A percentile compares a stretch with the other conserved stretches of the same genome.
phyloP scores from a whole-genome alignment of 1,140 invertebrate genomes.

The Manduca sexta region DNA sequence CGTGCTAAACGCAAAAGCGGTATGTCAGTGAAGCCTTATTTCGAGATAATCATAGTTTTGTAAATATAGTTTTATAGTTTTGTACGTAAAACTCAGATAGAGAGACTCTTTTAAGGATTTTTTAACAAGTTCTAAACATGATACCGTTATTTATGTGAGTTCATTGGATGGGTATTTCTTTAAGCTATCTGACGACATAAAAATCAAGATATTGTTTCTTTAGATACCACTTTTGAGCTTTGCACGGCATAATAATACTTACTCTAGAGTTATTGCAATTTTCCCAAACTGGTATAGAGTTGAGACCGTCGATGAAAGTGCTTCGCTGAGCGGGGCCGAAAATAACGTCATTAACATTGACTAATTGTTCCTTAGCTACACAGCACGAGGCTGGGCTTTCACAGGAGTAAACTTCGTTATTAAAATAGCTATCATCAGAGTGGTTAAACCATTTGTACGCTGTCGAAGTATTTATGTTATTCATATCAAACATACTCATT shows the following conservation, averaged over 20 bases:
- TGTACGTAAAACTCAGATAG: no score
- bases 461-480: neutral
- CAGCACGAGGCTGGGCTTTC: slow-evolving; percentile 1
- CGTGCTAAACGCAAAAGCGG: no score
- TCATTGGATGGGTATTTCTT: no score
- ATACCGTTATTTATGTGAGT: no score
- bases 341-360: slow-evolving; percentile 4
- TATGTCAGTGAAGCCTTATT: no score
- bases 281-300: slow-evolving; percentile 6
- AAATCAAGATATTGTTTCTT: no score
- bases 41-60: no score
- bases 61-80: no score
- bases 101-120: no score
- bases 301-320: slow-evolving; percentile 8
- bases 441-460: neutral
- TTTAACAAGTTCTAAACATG: no score
- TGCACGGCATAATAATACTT: neutral
- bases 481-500: neutral
- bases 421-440: neutral
- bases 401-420: slow-evolving; percentile 7
- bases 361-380: slow-evolving; percentile 4
- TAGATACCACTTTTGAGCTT: no score
- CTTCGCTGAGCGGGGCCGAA: neutral
- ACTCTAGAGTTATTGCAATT: neutral
- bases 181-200: no score